Conservation (phyloP, 2,113 vertebrate species). For the Pseudonaja textilis region DNA sequence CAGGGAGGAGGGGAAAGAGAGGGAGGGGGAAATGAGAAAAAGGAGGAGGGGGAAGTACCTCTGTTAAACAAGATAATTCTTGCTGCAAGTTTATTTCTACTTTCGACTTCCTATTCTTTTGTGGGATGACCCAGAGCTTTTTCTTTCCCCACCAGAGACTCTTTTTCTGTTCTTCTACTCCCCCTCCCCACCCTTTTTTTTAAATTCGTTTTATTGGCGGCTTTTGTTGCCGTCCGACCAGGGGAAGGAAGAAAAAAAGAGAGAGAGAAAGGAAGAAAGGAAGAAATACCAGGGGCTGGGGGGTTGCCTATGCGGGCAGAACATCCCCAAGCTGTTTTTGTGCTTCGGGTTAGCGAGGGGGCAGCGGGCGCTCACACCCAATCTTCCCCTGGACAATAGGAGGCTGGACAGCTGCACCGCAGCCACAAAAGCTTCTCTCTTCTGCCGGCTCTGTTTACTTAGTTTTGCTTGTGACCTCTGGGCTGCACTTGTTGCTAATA, state of each 20-base stretch:
- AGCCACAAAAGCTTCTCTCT: slow-evolving; percentile 83
- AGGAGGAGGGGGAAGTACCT: slow-evolving; percentile 34
- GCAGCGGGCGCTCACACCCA: slow-evolving; percentile 82
- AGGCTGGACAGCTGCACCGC: slow-evolving; percentile 84
- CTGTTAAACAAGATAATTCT: slow-evolving; percentile 81
- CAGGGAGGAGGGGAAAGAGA: not conserved
- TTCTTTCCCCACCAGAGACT: slow-evolving; percentile 61
- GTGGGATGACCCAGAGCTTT: slow-evolving; percentile 60
- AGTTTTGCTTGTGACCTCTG: slow-evolving; percentile 78
- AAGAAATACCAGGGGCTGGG: slow-evolving; percentile 61
- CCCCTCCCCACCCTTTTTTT: slow-evolving; percentile 54
- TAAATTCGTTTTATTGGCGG: slow-evolving; percentile 67
- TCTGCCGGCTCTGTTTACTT: slow-evolving; percentile 87
- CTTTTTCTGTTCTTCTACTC: slow-evolving; percentile 61
- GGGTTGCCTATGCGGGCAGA: slow-evolving; percentile 80
- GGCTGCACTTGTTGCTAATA: slow-evolving; percentile 67
- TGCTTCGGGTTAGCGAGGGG: slow-evolving; percentile 80
- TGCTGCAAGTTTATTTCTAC: slow-evolving; percentile 72
- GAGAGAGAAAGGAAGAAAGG: not conserved
- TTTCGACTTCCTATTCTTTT: slow-evolving; percentile 73
- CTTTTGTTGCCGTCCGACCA: slow-evolving; percentile 78
- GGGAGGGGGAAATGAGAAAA: too few species aligned
- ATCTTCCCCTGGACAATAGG: slow-evolving; percentile 80
- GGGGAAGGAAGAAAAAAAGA: slow-evolving; percentile 1
- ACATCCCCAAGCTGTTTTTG: slow-evolving; percentile 83